phyloP scores from a whole-genome alignment of 1,140 invertebrate species.

The Mya arenaria region DNA sequence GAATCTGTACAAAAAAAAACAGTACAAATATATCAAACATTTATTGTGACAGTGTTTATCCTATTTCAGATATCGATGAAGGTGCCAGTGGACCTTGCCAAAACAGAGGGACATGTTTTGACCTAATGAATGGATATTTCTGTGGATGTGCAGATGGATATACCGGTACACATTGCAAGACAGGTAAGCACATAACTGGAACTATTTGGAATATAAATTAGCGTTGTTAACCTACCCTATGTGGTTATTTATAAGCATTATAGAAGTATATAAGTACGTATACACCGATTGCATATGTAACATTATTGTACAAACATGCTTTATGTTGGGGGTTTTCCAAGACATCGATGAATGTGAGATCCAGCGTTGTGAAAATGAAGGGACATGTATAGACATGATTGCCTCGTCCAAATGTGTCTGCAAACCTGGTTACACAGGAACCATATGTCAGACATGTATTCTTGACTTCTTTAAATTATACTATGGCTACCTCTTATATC shows the following conservation, averaged over 20 bases:
- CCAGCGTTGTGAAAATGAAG: slow-evolving; percentile 18
- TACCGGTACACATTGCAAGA: background rate
- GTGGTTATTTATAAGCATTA: too few species aligned
- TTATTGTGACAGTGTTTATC: background rate
- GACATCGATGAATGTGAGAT: slow-evolving; percentile 90
- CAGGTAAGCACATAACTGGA: background rate
- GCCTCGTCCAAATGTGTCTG: background rate
- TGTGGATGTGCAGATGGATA: background rate
- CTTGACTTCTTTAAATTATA: background rate
- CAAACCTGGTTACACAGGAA: slow-evolving; percentile 15
- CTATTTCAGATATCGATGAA: slow-evolving; percentile 8
- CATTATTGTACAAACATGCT: too few species aligned
- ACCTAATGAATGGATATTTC: slow-evolving; percentile 9
- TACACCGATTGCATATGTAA: too few species aligned
- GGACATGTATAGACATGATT: slow-evolving; percentile 4
- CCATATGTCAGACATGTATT: slow-evolving; percentile 21
- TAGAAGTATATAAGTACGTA: too few species aligned
- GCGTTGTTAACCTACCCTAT: too few species aligned
- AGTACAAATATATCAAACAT: background rate
- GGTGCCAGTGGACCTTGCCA: slow-evolving; percentile 9
- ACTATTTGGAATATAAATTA: background rate
- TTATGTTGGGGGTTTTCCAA: slow-evolving; percentile 3
- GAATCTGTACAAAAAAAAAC: background rate
- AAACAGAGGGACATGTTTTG: slow-evolving; percentile 37
- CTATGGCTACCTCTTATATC: background rate